A percentile compares a stretch with the other conserved stretches of the same genome.
Conservation (phyloP, 1,140 invertebrate species). For the Drosophila ficusphila region DNA sequence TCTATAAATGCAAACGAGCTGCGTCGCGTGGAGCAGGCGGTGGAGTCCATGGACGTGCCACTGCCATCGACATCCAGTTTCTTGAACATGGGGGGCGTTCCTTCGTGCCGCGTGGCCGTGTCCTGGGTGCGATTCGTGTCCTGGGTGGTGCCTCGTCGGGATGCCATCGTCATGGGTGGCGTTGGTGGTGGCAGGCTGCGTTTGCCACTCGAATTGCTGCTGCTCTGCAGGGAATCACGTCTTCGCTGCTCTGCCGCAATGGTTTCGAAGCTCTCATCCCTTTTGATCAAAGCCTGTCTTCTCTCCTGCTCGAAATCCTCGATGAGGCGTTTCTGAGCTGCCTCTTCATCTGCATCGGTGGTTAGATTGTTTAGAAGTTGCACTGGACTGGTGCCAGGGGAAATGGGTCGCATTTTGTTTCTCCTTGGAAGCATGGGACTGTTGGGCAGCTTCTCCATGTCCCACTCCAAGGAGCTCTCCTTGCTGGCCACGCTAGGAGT, state of each 20-base stretch:
- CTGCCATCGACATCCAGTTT: slow-evolving; percentile 60
- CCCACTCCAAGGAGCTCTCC: slow-evolving; percentile 76
- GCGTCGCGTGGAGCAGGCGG: slow-evolving; percentile 66
- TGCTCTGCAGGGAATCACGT: slow-evolving; percentile 64
- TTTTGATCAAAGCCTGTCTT: slow-evolving; percentile 64
- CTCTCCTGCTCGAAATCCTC: slow-evolving; percentile 73
- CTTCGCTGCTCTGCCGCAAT: slow-evolving; percentile 59
- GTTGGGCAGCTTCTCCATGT: slow-evolving; percentile 78
- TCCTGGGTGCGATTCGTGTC: slow-evolving; percentile 50
- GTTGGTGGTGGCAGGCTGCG: slow-evolving; percentile 60
- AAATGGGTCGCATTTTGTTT: slow-evolving; percentile 32
- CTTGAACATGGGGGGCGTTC: slow-evolving; percentile 77
- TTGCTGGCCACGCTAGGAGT: slow-evolving; percentile 35
- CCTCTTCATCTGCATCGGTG: slow-evolving; percentile 40
- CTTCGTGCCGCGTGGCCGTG: slow-evolving; percentile 28
- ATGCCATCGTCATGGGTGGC: slow-evolving; percentile 8
- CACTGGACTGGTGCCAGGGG: slow-evolving; percentile 60
- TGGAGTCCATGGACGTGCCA: slow-evolving; percentile 48
- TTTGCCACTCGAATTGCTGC: slow-evolving; percentile 65
- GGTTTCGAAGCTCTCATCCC: slow-evolving; percentile 70
- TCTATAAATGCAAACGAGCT: slow-evolving; percentile 84
- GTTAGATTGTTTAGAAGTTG: slow-evolving; percentile 68
- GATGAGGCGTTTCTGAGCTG: slow-evolving; percentile 59
- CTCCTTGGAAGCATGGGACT: slow-evolving; percentile 71
- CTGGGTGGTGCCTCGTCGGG: slow-evolving; percentile 52